Evolutionary conservation across 2,888 invertebrate species (phyloP), one percentile per base, ranked within the genome.

Genomic region (Quadriops clusia): DNA sequence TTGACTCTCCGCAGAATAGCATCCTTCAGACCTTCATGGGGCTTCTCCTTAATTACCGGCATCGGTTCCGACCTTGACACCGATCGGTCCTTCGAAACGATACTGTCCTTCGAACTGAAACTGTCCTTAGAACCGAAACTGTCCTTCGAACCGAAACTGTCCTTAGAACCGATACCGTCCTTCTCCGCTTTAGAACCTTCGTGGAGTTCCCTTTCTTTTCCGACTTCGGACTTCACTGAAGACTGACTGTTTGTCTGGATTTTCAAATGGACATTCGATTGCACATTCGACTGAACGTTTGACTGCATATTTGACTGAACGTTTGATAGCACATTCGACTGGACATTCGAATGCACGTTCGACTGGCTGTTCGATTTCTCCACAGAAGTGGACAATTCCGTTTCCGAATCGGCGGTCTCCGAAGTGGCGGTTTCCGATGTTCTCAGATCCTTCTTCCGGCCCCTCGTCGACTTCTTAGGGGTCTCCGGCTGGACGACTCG

Each of bases 381-480:
- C 23, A 51, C 57, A 35, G 58, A 64, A 12, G 30, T 33, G 12
- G 42, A 41, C 42, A 70, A 70, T 39, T 76, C 76, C 38, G 74
- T 75, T 23, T 65, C 65, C 23, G 72, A 72, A 33, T 75, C 77
- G 4, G 72, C 61, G 2, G 74, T 72, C 2, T 74, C 26, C 1
- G 38, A 7, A n/a, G 7, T 18, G 18, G 7, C n/a, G 13, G 37
- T 37, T 37, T 76, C 77, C 0, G 78, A 77, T 6, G 68, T 60
- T 45, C 77, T 70, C 28, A 77, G 65, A 38, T 75, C 75, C 41
- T 75, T 69, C 2, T 68, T 64, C 38, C 74, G 68, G 4, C 73
- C 71, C 32, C 80, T 67, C 1, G 77, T 72, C 17, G 78, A 77
- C 48, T 78, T 78, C 22, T 75, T 61, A 9, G 53, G 54, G 5